These are phyloP conservation scores for Macquaria ambigua DNA, from an alignment of 2,113 vertebrate genomes.

Conservation along the genomic window DNA sequence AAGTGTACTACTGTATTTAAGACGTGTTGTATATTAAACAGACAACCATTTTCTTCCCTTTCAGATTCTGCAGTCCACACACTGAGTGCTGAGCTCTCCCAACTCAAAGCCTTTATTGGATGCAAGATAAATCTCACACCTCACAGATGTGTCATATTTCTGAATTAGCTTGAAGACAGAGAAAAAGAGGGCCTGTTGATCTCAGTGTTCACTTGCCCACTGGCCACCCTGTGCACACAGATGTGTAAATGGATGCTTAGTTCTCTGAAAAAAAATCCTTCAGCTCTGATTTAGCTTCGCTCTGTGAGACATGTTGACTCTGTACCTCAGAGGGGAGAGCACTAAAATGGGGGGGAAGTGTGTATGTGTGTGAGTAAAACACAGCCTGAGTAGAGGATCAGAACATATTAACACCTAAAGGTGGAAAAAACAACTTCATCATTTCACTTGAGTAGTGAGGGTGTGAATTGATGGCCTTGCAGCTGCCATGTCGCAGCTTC, in stretches of 20 bases:
- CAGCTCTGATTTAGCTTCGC: too few species aligned
- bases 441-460: not conserved
- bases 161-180: not conserved
- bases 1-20: too few species aligned
- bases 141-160: not conserved
- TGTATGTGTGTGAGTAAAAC: not conserved
- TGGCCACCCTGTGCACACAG: not conserved
- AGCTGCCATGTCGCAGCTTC: not conserved
- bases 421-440: conserved; percentile 15
- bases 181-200: not conserved
- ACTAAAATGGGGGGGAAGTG: not conserved
- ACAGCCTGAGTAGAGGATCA: too few species aligned
- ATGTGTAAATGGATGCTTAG: conserved; percentile 31
- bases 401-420: conserved; percentile 37
- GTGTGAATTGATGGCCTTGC: conserved; percentile 25
- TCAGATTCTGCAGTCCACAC: not conserved
- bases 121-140: conserved; percentile 1
- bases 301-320: not conserved
- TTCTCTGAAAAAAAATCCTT: not conserved
- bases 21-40: too few species aligned
- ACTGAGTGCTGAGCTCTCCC: not conserved
- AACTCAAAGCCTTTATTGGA: not conserved
- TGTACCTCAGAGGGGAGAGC: not conserved
- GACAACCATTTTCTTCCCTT: too few species aligned
- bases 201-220: not conserved